These are phyloP conservation scores for Uromys caudimaculatus DNA, from an alignment of 2,797 vertebrate species.

Conservation along the genomic window DNA sequence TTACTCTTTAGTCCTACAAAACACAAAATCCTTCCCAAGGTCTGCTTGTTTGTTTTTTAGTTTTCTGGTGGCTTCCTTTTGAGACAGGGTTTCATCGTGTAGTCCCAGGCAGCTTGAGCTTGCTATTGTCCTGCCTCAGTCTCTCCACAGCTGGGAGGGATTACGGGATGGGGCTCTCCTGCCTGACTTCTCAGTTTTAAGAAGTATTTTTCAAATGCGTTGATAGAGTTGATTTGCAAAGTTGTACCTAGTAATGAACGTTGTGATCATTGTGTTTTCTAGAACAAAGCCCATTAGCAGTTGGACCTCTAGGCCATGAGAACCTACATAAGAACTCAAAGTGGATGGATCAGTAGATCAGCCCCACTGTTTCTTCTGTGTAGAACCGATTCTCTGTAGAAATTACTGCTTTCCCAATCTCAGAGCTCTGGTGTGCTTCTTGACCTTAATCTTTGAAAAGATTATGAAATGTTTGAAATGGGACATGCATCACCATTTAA, in stretches of 20 bases:
- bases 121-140: not conserved
- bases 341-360: slow-evolving; percentile 12
- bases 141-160: not conserved
- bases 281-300: slow-evolving; percentile 34
- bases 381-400: slow-evolving; percentile 19
- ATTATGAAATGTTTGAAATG: slow-evolving; percentile 71
- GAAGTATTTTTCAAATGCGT: slow-evolving; percentile 29
- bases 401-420: slow-evolving; percentile 35
- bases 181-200: not conserved
- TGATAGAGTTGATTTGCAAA: slow-evolving; percentile 45
- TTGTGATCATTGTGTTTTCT: slow-evolving; percentile 32
- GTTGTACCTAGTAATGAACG: not conserved
- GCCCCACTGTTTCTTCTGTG: not conserved
- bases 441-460: slow-evolving; percentile 70
- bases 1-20: not conserved
- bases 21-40: slow-evolving; percentile 12
- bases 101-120: not conserved
- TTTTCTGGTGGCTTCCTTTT: not conserved
- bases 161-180: not conserved
- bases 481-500: slow-evolving; percentile 63
- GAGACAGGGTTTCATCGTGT: not conserved
- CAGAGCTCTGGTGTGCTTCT: slow-evolving; percentile 44
- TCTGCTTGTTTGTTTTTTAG: not conserved
- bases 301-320: not conserved
- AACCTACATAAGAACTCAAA: not conserved